A percentile compares a stretch with the other conserved stretches of the same genome.
These are phyloP conservation scores for Enteromius unitaeniatus DNA, from an alignment of 2,797 vertebrate genomes.

Conservation along the genomic window DNA sequence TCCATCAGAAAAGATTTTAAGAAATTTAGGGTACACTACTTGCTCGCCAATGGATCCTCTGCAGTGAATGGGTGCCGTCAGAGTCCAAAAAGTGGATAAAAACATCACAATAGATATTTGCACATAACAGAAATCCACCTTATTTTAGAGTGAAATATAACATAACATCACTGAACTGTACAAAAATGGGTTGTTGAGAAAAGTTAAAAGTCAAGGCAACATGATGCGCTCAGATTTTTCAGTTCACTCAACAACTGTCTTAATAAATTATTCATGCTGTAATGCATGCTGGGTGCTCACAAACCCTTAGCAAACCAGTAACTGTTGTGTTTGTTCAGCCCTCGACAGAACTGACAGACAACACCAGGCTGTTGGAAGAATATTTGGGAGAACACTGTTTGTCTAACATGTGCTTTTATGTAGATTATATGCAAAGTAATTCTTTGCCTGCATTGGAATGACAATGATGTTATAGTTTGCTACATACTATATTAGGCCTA, in stretches of 20 bases:
- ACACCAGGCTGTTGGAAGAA: neutral
- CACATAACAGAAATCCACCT: neutral
- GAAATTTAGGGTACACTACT: neutral
- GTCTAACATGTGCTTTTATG: neutral
- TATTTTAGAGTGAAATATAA: neutral
- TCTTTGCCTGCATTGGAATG: neutral
- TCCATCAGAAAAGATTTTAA: neutral
- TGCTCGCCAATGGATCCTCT: neutral
- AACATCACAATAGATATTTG: neutral
- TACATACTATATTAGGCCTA: no score
- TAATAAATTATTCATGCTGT: conserved; percentile 15
- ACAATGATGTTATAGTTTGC: neutral
- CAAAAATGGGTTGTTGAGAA: neutral
- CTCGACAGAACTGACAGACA: neutral
- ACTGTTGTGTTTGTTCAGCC: conserved; percentile 19
- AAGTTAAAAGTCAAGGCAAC: neutral
- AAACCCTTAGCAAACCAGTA: neutral
- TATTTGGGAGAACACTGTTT: neutral
- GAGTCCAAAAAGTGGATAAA: neutral
- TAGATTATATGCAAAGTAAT: neutral
- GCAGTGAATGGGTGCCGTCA: neutral
- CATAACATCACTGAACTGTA: neutral
- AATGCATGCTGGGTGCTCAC: conserved; percentile 12
- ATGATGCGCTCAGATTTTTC: conserved; percentile 10
- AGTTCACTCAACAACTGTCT: conserved; percentile 10